These are phyloP conservation scores for Slavum lentiscoides DNA, from an alignment of 2,888 invertebrate species.

Conservation along the genomic window DNA sequence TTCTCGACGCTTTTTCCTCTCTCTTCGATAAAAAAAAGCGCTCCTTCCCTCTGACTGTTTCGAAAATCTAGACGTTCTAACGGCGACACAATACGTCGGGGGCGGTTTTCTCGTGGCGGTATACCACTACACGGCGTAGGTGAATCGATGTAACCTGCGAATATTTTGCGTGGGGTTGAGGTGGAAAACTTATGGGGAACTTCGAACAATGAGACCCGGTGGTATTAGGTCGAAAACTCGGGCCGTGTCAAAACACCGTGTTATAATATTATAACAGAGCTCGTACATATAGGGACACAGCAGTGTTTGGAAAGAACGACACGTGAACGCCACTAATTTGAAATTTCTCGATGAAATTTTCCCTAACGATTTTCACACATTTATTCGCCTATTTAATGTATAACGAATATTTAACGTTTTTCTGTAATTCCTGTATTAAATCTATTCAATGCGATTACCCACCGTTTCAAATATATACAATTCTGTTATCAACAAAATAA, in stretches of 20 bases:
- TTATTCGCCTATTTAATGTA: too few relatives aligned
- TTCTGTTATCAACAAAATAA: too few relatives aligned
- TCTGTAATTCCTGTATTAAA: too few relatives aligned
- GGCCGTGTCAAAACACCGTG: neutral
- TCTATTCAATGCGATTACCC: too few relatives aligned
- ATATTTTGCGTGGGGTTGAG: neutral
- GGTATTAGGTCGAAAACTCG: neutral
- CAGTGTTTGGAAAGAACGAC: too few relatives aligned
- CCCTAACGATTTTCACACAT: too few relatives aligned
- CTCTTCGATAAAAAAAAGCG: neutral
- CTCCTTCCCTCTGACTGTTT: neutral
- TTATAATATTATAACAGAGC: too few relatives aligned
- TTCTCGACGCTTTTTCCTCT: neutral
- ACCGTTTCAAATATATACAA: too few relatives aligned
- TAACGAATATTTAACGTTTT: too few relatives aligned
- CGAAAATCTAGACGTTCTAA: neutral
- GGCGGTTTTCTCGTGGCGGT: neutral
- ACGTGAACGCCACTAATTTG: too few relatives aligned
- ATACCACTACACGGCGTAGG: neutral
- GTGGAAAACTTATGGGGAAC: constrained; percentile 1
- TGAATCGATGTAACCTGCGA: neutral
- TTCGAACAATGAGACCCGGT: neutral
- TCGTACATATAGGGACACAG: too few relatives aligned
- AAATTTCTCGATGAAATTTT: too few relatives aligned
- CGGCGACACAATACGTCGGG: neutral